Evolutionary conservation across 2,797 vertebrate genomes (phyloP), one percentile per base, ranked within the genome.

Genomic region (Galago senegalensis): DNA sequence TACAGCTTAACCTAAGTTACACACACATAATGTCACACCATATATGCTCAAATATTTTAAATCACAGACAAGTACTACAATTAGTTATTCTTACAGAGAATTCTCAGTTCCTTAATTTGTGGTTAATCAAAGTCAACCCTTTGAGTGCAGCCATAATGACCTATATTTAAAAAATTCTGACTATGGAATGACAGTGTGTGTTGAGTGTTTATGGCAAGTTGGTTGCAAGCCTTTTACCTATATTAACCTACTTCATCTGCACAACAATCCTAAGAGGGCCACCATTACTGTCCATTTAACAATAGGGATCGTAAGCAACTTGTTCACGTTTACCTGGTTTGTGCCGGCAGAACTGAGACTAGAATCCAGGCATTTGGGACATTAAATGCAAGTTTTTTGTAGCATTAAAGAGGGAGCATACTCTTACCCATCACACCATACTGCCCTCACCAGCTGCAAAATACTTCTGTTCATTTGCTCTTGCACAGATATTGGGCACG

Each of bases 111-210:
- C 69, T 80, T 70, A 34, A 61, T 83, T 77, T 79, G 43, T 0
- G 43, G 20, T 67, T 90, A 83, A 88, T 94, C 58, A 79, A 65
- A 83, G 53, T 79, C 79, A 75, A 20, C 34, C 20, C 37, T 81
- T 17, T 76, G 49, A 67, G 11, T 75, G 4, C 65, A 95, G 87
- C 63, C 2, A 0, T 81, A 58, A 89, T 86, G 81, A 89, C 70
- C 31, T 29, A 3, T 65, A 79, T 77, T 90, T 92, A 61, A 37
- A 73, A 69, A 87, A 80, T 82, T 77, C 65, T 70, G 31, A 56
- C 60, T 75, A 2, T 69, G 46, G 56, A 82, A 31, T 58, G 14
- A 31, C 14, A 88, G n/a, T 20, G 27, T 27, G 7, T 43, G 27
- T n/a, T 53, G 11, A 75, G 60, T 46, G 46, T 53, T 93, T 87